These are phyloP conservation scores for Ormia ochracea DNA, from an alignment of 2,888 invertebrate genomes.

Conservation along the genomic window DNA sequence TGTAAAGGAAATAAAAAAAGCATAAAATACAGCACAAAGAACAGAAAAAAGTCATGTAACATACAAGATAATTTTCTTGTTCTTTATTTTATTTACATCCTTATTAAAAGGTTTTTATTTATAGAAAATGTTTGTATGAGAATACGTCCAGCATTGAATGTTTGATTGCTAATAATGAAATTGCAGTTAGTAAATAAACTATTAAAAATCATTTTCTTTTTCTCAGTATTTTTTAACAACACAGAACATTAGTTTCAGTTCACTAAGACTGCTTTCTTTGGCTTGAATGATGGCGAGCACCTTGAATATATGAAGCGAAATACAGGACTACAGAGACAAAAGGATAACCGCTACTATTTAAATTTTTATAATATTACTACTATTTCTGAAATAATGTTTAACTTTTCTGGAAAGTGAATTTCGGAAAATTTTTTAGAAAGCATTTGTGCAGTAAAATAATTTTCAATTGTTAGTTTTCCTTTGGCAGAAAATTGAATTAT, in stretches of 20 bases:
- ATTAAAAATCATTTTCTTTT: constrained; percentile 2
- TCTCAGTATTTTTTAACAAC: constrained; percentile 13
- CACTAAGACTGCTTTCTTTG: constrained; percentile 20
- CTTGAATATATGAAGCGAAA: not conserved
- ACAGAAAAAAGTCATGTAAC: constrained; percentile 8
- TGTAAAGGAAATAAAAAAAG: not conserved
- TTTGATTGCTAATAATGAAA: not conserved
- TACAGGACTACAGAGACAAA: not conserved
- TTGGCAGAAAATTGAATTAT: too few relatives aligned
- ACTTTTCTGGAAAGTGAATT: too few relatives aligned
- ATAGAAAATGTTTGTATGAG: not conserved
- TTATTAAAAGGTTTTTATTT: constrained; percentile 9
- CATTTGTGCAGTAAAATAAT: too few relatives aligned
- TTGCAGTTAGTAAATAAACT: not conserved
- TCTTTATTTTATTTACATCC: constrained; percentile 40
- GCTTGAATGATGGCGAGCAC: not conserved
- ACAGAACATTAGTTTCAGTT: constrained; percentile 41
- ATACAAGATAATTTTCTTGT: constrained; percentile 36
- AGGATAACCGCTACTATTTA: not conserved
- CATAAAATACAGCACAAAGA: not conserved
- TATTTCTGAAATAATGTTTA: too few relatives aligned
- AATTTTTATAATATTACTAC: too few relatives aligned
- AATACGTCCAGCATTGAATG: not conserved
- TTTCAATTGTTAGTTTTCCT: too few relatives aligned
- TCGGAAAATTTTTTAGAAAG: too few relatives aligned